Evolutionary conservation across 1,140 invertebrate species (phyloP).

Genomic region (Temnothorax longispinosus): DNA sequence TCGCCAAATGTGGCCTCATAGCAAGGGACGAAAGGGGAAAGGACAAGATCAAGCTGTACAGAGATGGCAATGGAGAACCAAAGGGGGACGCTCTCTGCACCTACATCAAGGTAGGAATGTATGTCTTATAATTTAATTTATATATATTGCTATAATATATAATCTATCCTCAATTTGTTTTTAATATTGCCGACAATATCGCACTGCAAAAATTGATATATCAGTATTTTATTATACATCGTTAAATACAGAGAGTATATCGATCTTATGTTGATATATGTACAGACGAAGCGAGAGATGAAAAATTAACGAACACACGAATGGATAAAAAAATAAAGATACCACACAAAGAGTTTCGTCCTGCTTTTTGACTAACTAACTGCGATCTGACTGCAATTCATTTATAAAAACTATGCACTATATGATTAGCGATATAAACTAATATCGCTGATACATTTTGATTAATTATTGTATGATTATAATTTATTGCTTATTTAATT

Average conservation of each 20-base stretch:
- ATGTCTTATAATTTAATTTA: background rate
- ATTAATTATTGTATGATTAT: background rate
- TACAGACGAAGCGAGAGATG: slow-evolving; percentile 55
- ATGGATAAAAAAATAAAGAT: slow-evolving; percentile 27
- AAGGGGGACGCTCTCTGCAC: slow-evolving; percentile 99
- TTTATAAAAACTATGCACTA: slow-evolving; percentile 25
- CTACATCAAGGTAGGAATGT: slow-evolving; percentile 94
- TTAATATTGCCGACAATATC: slow-evolving; percentile 15
- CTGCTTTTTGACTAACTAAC: slow-evolving; percentile 19
- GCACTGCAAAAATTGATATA: background rate
- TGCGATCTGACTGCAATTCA: background rate
- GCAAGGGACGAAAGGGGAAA: slow-evolving; percentile 94
- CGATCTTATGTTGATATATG: slow-evolving; percentile 56
- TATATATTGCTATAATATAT: background rate
- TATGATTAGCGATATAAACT: background rate
- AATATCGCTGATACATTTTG: slow-evolving; percentile 13
- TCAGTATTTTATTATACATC: slow-evolving; percentile 50
- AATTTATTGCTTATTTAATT: background rate
- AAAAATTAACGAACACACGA: slow-evolving; percentile 39
- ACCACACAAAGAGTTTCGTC: background rate
- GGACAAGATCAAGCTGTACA: slow-evolving; percentile 98
- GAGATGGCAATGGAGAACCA: slow-evolving; percentile 92
- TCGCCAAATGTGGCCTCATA: slow-evolving; percentile 98
- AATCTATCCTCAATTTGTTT: background rate
- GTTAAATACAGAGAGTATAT: slow-evolving; percentile 56